Conservation (phyloP, 2,888 invertebrate species). For the Athetis lepigone region DNA sequence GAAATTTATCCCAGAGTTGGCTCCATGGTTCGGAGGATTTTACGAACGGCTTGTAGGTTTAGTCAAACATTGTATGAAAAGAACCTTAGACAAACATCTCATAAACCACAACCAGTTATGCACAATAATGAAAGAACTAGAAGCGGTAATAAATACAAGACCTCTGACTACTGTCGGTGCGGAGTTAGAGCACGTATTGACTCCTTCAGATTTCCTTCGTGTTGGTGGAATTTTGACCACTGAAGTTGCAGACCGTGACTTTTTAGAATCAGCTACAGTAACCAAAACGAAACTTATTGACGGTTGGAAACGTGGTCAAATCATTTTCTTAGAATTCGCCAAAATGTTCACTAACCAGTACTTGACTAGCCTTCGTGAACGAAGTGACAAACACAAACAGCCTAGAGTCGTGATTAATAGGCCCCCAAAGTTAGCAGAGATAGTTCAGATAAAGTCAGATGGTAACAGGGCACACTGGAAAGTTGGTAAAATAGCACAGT, state of each 20-base stretch:
- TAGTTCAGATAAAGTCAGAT: conserved; percentile 8
- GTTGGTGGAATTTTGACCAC: conserved; percentile 4
- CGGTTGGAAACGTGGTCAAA: conserved; percentile 8
- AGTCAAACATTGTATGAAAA: conserved; percentile 16
- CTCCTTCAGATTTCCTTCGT: conserved; percentile 15
- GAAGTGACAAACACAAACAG: conserved; percentile 15
- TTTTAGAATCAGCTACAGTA: conserved; percentile 11
- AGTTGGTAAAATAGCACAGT: conserved; percentile 4
- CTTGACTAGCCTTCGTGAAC: conserved; percentile 12
- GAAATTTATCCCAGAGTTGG: conserved; percentile 13
- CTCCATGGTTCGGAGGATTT: conserved; percentile 16
- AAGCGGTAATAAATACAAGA: conserved; percentile 12
- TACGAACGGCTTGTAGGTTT: conserved; percentile 7
- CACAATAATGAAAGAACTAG: conserved; percentile 10
- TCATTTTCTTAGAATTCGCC: conserved; percentile 5
- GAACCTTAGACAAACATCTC: conserved; percentile 16
- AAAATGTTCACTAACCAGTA: conserved; percentile 11
- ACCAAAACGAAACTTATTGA: conserved; percentile 7
- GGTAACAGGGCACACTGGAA: conserved; percentile 9
- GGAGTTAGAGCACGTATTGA: conserved; percentile 13
- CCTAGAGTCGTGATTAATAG: conserved; percentile 8
- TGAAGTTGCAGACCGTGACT: conserved; percentile 5
- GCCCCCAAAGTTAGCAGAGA: conserved; percentile 4
- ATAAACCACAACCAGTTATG: conserved; percentile 17
- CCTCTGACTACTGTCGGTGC: conserved; percentile 8